Evolutionary conservation across 1,140 invertebrate species (phyloP).

Genomic region (Zaprionus taronus): DNA sequence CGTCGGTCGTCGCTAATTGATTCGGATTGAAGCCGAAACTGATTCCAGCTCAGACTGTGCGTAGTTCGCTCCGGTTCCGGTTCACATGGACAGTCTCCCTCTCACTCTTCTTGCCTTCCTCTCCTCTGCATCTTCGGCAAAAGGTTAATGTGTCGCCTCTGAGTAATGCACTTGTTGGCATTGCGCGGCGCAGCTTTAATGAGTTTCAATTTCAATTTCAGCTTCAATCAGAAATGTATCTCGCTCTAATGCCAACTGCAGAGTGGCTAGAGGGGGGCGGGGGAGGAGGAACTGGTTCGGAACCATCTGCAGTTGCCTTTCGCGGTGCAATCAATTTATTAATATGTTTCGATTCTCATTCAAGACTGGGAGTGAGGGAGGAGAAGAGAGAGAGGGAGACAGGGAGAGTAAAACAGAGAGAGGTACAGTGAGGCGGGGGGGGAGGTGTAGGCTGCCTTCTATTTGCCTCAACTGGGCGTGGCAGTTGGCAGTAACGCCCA

Average conservation of each 20-base stretch:
- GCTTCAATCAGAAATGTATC: conserved; percentile 46
- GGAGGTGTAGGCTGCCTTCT: background rate
- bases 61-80: conserved; percentile 48
- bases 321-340: conserved; percentile 29
- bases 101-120: conserved; percentile 1
- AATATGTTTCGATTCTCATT: conserved; percentile 22
- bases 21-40: conserved; percentile 51
- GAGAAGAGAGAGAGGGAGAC: background rate
- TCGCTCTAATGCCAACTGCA: conserved; percentile 3
- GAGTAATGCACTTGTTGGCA: conserved; percentile 73
- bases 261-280: background rate
- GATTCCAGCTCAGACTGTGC: conserved; percentile 26
- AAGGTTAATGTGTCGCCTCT: conserved; percentile 75
- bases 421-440: background rate
- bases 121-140: conserved; percentile 24
- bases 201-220: conserved; percentile 61
- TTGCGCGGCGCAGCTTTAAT: conserved; percentile 60
- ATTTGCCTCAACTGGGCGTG: conserved; percentile 33
- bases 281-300: conserved; percentile 17
- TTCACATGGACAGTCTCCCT: conserved; percentile 11
- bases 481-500: conserved; percentile 32
- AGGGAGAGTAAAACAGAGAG: no score
- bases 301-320: conserved; percentile 18
- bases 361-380: background rate
- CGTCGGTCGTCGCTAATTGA: conserved; percentile 56